phyloP scores from a whole-genome alignment of 2,797 vertebrate genomes.

The Acrossocheilus fasciatus region DNA sequence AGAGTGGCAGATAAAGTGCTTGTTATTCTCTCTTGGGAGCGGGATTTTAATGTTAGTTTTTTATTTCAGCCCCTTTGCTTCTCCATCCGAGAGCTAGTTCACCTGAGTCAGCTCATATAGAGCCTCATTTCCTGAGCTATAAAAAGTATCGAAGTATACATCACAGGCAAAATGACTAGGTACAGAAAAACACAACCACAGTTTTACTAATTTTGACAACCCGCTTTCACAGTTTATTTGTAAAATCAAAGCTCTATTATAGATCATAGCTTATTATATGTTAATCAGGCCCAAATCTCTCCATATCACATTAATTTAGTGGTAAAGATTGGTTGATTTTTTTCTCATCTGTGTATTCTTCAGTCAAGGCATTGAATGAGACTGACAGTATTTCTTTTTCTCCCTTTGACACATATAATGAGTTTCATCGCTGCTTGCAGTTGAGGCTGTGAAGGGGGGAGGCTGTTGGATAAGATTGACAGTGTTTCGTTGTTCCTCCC shows the following conservation, averaged over 20 bases:
- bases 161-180: conserved; percentile 3
- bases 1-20: conserved; percentile 2
- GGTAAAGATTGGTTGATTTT: neutral
- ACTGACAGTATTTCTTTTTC: conserved; percentile 22
- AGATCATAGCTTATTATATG: neutral
- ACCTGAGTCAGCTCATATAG: conserved; percentile 28
- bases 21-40: conserved; percentile 16
- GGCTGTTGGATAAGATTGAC: conserved; percentile 26
- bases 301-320: neutral
- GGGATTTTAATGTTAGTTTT: conserved; percentile 13
- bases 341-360: neutral
- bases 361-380: neutral
- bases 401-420: conserved; percentile 10
- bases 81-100: conserved; percentile 5
- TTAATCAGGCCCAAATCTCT: neutral
- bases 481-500: conserved; percentile 26
- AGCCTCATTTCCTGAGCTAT: conserved; percentile 44
- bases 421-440: neutral
- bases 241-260: neutral
- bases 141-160: conserved; percentile 51
- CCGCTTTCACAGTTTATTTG: neutral
- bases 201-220: neutral
- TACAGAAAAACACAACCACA: conserved; percentile 8
- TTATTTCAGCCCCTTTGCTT: conserved; percentile 17
- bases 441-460: neutral